Conservation (phyloP, 1,140 invertebrate genomes). For the Propsilocerus akamusi region DNA sequence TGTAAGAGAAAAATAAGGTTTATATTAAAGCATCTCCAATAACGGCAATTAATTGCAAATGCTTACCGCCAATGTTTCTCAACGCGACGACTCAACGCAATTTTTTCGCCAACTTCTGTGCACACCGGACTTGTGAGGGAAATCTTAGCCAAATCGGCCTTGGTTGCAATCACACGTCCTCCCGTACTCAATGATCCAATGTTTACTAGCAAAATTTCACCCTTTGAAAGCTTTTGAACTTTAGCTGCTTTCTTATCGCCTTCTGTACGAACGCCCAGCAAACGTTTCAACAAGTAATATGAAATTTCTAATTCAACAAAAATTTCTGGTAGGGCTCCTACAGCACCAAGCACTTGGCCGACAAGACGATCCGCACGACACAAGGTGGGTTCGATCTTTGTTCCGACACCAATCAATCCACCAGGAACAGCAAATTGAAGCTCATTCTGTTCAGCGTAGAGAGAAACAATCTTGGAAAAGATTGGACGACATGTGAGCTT, state of each 20-base stretch:
- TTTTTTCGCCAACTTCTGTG: constrained; percentile 96
- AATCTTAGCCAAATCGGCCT: constrained; percentile 95
- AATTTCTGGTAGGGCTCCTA: constrained; percentile 90
- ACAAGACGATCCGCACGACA: constrained; percentile 96
- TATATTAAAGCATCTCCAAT: neutral
- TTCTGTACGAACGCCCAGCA: constrained; percentile 94
- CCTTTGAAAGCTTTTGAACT: constrained; percentile 75
- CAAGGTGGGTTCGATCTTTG: constrained; percentile 95
- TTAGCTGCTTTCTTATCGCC: constrained; percentile 98
- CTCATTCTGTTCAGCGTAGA: constrained; percentile 97
- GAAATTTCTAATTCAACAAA: constrained; percentile 97
- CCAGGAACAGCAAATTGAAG: constrained; percentile 97
- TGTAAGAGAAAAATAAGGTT: constrained; percentile 24
- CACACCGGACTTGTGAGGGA: constrained; percentile 94
- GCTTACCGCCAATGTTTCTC: constrained; percentile 96
- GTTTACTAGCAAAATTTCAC: constrained; percentile 89
- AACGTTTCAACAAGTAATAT: constrained; percentile 86
- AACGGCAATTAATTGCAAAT: neutral
- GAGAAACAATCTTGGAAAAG: constrained; percentile 91
- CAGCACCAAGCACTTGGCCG: constrained; percentile 95
- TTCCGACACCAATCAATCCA: constrained; percentile 95
- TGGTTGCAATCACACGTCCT: constrained; percentile 88
- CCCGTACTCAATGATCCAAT: constrained; percentile 98
- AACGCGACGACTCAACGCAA: constrained; percentile 90
- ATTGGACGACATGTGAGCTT: constrained; percentile 92